Conservation (phyloP, 2,888 invertebrate genomes). For the Ornithoptera alexandrae region DNA sequence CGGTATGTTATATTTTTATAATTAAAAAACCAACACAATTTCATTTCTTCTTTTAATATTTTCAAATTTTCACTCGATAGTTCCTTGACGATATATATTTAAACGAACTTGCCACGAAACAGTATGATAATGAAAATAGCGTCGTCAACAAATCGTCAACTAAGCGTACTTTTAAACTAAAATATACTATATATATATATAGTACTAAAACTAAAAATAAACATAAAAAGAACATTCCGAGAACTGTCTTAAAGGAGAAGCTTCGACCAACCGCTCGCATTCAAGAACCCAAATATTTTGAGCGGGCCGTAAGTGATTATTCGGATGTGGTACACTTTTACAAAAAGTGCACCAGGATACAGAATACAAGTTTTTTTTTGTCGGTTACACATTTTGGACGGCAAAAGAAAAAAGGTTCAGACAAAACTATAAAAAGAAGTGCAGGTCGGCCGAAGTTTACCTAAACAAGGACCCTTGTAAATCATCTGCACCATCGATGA, state of each 20-base stretch:
- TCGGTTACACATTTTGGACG: constrained; percentile 69
- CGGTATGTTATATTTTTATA: background rate
- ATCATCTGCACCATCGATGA: constrained; percentile 74
- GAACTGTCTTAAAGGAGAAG: constrained; percentile 68
- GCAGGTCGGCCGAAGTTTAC: constrained; percentile 74
- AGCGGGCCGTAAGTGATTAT: constrained; percentile 76
- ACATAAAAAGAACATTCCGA: constrained; percentile 57
- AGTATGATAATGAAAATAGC: background rate
- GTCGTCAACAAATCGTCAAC: constrained; percentile 13
- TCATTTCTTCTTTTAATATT: background rate
- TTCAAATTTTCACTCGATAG: background rate
- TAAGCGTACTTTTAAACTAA: constrained; percentile 30
- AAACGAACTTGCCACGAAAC: background rate
- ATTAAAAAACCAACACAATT: background rate
- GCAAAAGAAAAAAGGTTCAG: constrained; percentile 72
- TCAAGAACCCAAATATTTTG: constrained; percentile 78
- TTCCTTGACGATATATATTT: background rate
- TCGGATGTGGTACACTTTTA: constrained; percentile 77
- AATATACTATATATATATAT: too few relatives aligned
- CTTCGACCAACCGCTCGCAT: constrained; percentile 58
- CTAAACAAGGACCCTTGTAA: constrained; percentile 80
- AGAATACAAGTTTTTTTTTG: constrained; percentile 71
- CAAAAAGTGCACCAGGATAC: constrained; percentile 77
- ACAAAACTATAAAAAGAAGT: constrained; percentile 77
- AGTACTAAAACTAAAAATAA: too few relatives aligned